Conservation (phyloP, 2,797 vertebrate genomes). For the Discoglossus pictus region DNA sequence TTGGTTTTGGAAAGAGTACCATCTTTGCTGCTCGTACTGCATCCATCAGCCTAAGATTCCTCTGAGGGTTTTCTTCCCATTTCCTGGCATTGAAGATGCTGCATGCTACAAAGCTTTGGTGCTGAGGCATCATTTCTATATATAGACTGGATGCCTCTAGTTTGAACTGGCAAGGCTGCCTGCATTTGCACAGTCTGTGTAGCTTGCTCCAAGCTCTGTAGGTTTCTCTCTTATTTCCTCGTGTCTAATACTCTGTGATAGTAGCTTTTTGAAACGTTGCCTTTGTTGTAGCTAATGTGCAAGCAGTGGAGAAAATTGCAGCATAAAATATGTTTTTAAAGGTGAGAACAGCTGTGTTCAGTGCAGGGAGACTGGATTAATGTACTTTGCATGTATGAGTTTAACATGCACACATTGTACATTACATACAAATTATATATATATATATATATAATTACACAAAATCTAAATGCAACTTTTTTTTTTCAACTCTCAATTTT, state of each 20-base stretch:
- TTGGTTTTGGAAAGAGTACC: background rate
- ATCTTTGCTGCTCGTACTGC: slow-evolving; percentile 22
- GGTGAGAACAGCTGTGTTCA: too few species aligned
- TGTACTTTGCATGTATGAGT: too few species aligned
- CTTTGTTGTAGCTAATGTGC: too few species aligned
- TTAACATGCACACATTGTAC: too few species aligned
- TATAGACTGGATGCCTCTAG: slow-evolving; percentile 21
- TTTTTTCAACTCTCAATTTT: too few species aligned
- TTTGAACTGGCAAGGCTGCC: slow-evolving; percentile 13
- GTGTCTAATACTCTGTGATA: background rate
- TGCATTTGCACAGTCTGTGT: background rate
- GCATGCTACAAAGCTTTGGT: slow-evolving; percentile 25
- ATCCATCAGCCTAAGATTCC: slow-evolving; percentile 21
- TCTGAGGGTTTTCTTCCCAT: slow-evolving; percentile 34
- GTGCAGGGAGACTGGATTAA: too few species aligned
- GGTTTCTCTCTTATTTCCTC: background rate
- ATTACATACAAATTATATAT: too few species aligned
- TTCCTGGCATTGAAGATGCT: slow-evolving; percentile 29
- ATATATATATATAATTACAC: too few species aligned
- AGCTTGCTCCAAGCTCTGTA: slow-evolving; percentile 4
- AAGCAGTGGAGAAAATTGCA: too few species aligned
- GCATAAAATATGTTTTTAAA: too few species aligned
- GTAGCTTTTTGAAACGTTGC: too few species aligned
- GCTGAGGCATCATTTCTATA: slow-evolving; percentile 39
- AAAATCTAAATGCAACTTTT: too few species aligned